A percentile compares a stretch with the other conserved stretches of the same genome.
These are phyloP conservation scores for Chironex yamaguchii DNA, from an alignment of 30 jellyfish, hydroid and myxozoan species.

Conservation along the genomic window DNA sequence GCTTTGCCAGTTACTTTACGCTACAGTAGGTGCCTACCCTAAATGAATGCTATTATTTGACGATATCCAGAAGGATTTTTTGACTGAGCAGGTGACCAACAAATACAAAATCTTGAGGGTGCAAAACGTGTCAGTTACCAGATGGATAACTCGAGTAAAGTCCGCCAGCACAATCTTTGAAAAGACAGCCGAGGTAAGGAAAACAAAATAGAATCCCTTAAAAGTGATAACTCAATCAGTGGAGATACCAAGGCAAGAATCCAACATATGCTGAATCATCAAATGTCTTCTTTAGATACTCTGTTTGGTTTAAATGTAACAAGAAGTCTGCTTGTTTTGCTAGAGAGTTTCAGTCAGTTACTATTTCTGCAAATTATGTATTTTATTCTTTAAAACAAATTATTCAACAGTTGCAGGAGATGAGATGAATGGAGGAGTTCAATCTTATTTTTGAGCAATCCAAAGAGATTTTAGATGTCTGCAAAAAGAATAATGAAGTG, in stretches of 20 bases:
- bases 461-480: neutral
- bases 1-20: conserved; percentile 45
- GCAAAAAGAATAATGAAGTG: neutral
- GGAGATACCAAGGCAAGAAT: conserved; percentile 29
- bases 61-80: conserved; percentile 21
- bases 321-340: conserved; percentile 34
- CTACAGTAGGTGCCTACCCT: conserved; percentile 55
- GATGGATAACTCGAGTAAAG: conserved; percentile 63
- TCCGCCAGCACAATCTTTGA: conserved; percentile 60
- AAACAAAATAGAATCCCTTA: conserved; percentile 10
- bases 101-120: conserved; percentile 53
- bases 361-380: conserved; percentile 58
- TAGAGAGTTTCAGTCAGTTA: conserved; percentile 56
- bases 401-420: conserved; percentile 50
- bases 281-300: conserved; percentile 56
- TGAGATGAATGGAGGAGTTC: conserved; percentile 59
- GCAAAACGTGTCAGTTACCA: conserved; percentile 57
- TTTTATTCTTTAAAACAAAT: conserved; percentile 32
- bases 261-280: conserved; percentile 46
- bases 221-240: conserved; percentile 24
- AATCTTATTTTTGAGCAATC: conserved; percentile 57
- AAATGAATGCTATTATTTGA: conserved; percentile 37
- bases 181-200: conserved; percentile 7
- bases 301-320: conserved; percentile 59
- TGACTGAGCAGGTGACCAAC: neutral